Conservation (phyloP, 92 coral and sea anemone genomes). For the Actinernus sp. region DNA sequence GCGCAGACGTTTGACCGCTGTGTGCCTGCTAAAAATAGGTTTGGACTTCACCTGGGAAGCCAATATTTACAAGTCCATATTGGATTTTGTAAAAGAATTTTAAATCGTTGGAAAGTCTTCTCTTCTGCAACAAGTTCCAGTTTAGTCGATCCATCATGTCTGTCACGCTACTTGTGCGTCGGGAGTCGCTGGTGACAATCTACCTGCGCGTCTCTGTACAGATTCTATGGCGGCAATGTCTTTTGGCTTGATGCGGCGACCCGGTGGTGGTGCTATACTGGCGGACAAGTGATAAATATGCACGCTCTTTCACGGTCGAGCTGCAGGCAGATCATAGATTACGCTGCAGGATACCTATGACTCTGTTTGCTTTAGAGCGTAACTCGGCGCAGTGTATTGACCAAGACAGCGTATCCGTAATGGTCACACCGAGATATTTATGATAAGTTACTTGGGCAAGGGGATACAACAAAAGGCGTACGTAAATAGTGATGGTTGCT, state of each 20-base stretch:
- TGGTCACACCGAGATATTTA: constrained; percentile 16
- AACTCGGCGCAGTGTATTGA: constrained; percentile 19
- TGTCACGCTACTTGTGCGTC: constrained; percentile 10
- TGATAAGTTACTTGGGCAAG: constrained; percentile 18
- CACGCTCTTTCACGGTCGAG: constrained; percentile 1
- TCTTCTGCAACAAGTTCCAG: too few species aligned
- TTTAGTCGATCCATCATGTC: too few species aligned
- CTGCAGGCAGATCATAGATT: constrained; percentile 9
- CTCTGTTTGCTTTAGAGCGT: constrained; percentile 25
- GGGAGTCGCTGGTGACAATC: neutral
- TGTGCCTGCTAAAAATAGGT: too few species aligned
- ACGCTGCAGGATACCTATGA: constrained; percentile 16
- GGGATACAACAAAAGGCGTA: neutral
- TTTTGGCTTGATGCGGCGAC: neutral
- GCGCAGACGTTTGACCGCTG: too few species aligned
- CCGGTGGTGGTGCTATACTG: too few species aligned
- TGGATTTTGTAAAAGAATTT: too few species aligned
- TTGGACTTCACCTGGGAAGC: too few species aligned
- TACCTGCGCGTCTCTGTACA: neutral
- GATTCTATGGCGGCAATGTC: neutral
- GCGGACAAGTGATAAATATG: constrained; percentile 6
- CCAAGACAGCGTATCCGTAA: constrained; percentile 21
- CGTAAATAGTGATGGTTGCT: neutral
- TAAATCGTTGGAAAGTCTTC: too few species aligned
- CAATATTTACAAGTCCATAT: too few species aligned